Evolutionary conservation across 1,140 invertebrate species (phyloP).

Genomic region (Lepidurus packardi): DNA sequence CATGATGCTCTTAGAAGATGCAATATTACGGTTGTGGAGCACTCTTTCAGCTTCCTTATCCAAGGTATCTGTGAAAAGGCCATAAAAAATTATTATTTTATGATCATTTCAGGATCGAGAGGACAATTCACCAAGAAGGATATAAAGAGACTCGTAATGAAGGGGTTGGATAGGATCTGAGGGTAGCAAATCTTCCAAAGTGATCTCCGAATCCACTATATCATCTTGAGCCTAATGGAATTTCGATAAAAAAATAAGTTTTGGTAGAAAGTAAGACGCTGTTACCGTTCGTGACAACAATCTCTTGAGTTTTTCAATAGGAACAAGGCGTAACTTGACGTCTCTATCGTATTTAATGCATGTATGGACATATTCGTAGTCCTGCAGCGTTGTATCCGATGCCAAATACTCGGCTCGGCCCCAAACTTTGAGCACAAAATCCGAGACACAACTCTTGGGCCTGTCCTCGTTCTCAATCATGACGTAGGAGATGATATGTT

Average conservation of each 20-base stretch:
- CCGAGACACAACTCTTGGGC: slow-evolving; percentile 57
- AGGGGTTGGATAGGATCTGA: slow-evolving; percentile 63
- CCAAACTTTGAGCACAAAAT: slow-evolving; percentile 68
- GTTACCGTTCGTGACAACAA: slow-evolving; percentile 4
- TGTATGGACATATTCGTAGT: slow-evolving; percentile 89
- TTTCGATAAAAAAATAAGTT: slow-evolving; percentile 41
- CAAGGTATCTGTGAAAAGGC: slow-evolving; percentile 57
- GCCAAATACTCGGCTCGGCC: slow-evolving; percentile 71
- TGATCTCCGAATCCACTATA: slow-evolving; percentile 59
- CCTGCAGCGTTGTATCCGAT: slow-evolving; percentile 57
- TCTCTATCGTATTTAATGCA: slow-evolving; percentile 91
- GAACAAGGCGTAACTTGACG: slow-evolving; percentile 63
- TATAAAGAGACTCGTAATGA: slow-evolving; percentile 68
- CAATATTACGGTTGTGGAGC: slow-evolving; percentile 43
- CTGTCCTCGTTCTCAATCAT: slow-evolving; percentile 71
- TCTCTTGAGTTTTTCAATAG: slow-evolving; percentile 30
- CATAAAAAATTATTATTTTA: slow-evolving; percentile 9
- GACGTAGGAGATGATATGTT: slow-evolving; percentile 81
- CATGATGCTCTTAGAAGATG: slow-evolving; percentile 59
- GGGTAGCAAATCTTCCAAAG: slow-evolving; percentile 67
- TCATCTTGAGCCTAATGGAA: slow-evolving; percentile 58
- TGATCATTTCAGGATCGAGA: no score
- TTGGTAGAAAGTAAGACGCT: neutral
- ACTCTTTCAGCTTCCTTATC: slow-evolving; percentile 74
- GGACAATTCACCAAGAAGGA: slow-evolving; percentile 51